Evolutionary conservation across 1,140 invertebrate genomes (phyloP), one percentile per base, ranked within the genome.

Genomic region (Himalopsyche phryganea): DNA sequence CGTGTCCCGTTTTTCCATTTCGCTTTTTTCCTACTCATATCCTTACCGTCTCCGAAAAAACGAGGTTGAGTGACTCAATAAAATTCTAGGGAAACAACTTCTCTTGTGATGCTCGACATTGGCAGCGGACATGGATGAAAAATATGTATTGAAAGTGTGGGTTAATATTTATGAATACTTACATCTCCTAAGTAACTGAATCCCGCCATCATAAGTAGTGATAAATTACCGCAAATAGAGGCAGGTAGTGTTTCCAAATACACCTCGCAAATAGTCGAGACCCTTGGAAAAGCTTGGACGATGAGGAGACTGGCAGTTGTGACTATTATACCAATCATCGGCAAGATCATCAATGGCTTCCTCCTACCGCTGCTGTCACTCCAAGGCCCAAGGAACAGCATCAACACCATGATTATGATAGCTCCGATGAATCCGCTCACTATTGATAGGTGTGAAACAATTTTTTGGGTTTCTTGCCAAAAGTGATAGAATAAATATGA

Each of bases 321-420:
- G 1, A 73, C 61, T 36, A 69, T 68, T 74, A 76, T 78, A 1
- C 75, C 75, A 0, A 71, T 49, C 17, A 78, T 52, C 1, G 76
- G 71, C 48, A 77, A 48, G 14, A 78, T 68, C 6, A 78, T 69
- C n/a, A 76, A 55, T 1, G 76, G 76, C 38, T 77, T 78, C 51
- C 76, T 66, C 19, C 74, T 61, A 1, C 76, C 75, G 64, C 76
- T 77, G 61, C 69, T 75, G 58, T 78, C 76, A 50, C 76, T 78
- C 76, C 75, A 78, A 1, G 76, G 76, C 1, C 74, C 76, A 5
- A 74, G 66, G 44, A 78, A 78, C 1, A 77, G 44, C 3, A 78
- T 63, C 0, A 78, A 66, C 0, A 73, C 45, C 0, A 72, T 72
- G 1, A 72, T 66, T 13, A 76, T 69, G 0, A 76, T 58, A 7